A percentile compares a stretch with the other conserved stretches of the same genome.
Evolutionary conservation across 2,113 vertebrate genomes (phyloP).

Genomic region (Hymenochirus boettgeri): DNA sequence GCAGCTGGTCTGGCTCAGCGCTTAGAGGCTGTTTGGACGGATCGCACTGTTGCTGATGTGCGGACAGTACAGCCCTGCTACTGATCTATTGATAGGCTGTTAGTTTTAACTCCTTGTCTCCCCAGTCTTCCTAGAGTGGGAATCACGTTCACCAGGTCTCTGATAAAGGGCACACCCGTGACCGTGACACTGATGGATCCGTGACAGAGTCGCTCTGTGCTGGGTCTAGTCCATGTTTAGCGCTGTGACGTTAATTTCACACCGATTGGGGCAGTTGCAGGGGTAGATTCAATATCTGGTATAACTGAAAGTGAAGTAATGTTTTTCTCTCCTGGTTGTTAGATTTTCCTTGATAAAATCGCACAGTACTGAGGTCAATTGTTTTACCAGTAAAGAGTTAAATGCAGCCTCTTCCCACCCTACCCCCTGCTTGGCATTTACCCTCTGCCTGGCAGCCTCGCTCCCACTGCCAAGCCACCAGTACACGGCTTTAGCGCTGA

Average conservation of each 20-base stretch:
- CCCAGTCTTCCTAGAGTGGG: background rate
- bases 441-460: constrained; percentile 34
- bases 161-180: background rate
- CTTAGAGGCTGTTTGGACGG: constrained; percentile 19
- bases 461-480: constrained; percentile 44
- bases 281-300: too few relatives aligned
- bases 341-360: background rate
- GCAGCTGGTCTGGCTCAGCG: constrained; percentile 20
- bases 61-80: background rate
- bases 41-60: constrained; percentile 17
- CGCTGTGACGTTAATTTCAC: too few relatives aligned
- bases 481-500: constrained; percentile 55
- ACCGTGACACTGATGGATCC: background rate
- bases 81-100: background rate
- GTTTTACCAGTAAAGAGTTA: background rate
- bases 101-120: constrained; percentile 1
- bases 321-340: too few relatives aligned
- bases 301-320: too few relatives aligned
- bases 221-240: too few relatives aligned
- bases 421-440: background rate
- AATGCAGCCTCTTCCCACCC: background rate
- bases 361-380: too few relatives aligned
- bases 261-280: too few relatives aligned
- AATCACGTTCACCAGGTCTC: background rate
- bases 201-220: too few relatives aligned